Percentiles rank a stretch among this genome's conserved stretches.
Conservation (phyloP, 2,888 invertebrate genomes). For the Lasioglossum pauxillum region DNA sequence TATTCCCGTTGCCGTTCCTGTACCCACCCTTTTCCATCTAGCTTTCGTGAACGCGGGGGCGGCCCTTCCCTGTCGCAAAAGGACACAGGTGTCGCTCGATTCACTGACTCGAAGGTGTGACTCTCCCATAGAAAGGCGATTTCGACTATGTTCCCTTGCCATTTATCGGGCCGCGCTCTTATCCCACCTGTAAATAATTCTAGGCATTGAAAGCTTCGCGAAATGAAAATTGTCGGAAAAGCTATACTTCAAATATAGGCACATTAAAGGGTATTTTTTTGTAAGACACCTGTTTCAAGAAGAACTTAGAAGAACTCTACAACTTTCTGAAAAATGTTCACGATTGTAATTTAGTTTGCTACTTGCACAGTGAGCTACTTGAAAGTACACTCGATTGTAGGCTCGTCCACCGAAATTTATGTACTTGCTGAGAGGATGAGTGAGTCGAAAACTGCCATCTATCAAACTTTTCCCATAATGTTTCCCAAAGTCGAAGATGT, state of each 20-base stretch:
- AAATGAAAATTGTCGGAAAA: background rate
- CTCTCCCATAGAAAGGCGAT: conserved; percentile 27
- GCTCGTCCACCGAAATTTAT: background rate
- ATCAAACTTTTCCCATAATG: conserved; percentile 57
- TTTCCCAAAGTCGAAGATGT: conserved; percentile 48
- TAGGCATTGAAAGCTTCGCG: background rate
- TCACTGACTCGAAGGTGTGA: conserved; percentile 43
- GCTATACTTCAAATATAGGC: background rate
- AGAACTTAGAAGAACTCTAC: background rate
- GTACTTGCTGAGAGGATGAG: background rate
- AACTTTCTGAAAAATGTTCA: background rate
- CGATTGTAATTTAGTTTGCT: background rate
- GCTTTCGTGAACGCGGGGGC: conserved; percentile 24
- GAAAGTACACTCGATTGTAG: background rate
- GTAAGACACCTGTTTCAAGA: too few species aligned
- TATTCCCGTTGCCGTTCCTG: conserved; percentile 40
- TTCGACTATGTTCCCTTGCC: conserved; percentile 21
- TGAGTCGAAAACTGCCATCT: background rate
- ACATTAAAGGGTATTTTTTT: background rate
- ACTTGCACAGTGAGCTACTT: background rate
- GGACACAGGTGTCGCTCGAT: conserved; percentile 42
- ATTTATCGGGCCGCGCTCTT: conserved; percentile 25
- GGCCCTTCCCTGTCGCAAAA: conserved; percentile 17
- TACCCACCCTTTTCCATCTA: conserved; percentile 4
- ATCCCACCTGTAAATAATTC: conserved; percentile 33